Percentiles rank a stretch among this genome's conserved stretches.
phyloP scores from a whole-genome alignment of 1,140 invertebrate species.

The Scaptomyza montana region DNA sequence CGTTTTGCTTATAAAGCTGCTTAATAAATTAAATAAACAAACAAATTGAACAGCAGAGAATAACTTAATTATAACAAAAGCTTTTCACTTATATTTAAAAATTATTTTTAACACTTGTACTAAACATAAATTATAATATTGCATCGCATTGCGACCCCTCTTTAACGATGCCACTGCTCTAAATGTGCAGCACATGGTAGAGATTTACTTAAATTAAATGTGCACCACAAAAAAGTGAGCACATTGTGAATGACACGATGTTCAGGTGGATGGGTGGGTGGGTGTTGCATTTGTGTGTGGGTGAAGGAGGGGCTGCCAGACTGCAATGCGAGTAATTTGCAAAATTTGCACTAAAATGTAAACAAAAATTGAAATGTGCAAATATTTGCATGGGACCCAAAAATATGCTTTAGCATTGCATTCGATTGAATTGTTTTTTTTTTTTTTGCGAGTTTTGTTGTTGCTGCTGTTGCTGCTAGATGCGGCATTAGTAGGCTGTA shows the following conservation, averaged over 20 bases:
- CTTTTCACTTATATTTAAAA: too few species aligned
- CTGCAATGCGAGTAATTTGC: constrained; percentile 62
- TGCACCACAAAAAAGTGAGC: constrained; percentile 29
- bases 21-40: neutral
- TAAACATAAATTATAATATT: too few species aligned
- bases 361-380: constrained; percentile 65
- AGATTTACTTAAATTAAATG: constrained; percentile 52
- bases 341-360: constrained; percentile 76
- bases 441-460: constrained; percentile 9
- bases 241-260: constrained; percentile 30
- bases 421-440: constrained; percentile 29
- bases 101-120: too few species aligned
- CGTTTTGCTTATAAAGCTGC: too few species aligned
- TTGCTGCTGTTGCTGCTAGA: constrained; percentile 24
- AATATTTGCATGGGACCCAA: constrained; percentile 64
- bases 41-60: neutral
- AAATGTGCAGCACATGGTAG: constrained; percentile 33
- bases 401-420: constrained; percentile 55
- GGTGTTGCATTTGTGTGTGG: neutral
- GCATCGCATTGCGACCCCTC: neutral
- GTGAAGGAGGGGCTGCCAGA: constrained; percentile 28
- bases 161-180: constrained; percentile 14
- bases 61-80: too few species aligned
- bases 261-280: neutral
- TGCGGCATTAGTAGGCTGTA: constrained; percentile 48